phyloP scores from a whole-genome alignment of 1,140 invertebrate species.

The Anagrus nilaparvatae region DNA sequence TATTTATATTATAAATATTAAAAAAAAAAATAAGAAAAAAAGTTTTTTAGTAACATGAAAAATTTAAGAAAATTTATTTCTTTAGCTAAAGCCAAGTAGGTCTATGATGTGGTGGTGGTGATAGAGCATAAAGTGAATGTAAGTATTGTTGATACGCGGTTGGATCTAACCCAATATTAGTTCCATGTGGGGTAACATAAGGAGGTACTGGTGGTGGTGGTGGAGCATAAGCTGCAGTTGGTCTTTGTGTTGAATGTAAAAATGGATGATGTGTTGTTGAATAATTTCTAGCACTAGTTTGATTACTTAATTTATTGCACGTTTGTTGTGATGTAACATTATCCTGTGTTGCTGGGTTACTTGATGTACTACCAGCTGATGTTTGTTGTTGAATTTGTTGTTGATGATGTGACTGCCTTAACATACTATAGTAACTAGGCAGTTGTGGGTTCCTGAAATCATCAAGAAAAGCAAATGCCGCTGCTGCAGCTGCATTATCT shows the following conservation, averaged over 20 bases:
- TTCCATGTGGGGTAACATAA: conserved; percentile 35
- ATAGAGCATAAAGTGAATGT: conserved; percentile 37
- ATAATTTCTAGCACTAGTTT: conserved; percentile 31
- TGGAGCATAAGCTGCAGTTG: no score
- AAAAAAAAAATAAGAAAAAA: no score
- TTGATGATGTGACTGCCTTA: conserved; percentile 29
- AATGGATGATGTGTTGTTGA: conserved; percentile 33
- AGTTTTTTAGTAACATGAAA: neutral
- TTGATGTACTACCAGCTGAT: conserved; percentile 24
- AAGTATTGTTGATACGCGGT: conserved; percentile 38
- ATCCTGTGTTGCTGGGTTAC: conserved; percentile 18
- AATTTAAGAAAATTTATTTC: conserved; percentile 18
- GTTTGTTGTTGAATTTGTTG: conserved; percentile 30
- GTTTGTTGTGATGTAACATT: conserved; percentile 26
- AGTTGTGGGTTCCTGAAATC: conserved; percentile 36
- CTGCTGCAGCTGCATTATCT: conserved; percentile 29
- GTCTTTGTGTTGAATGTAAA: conserved; percentile 33
- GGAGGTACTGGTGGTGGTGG: conserved; percentile 35
- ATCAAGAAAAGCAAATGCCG: conserved; percentile 36
- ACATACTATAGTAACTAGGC: conserved; percentile 33
- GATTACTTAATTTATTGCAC: conserved; percentile 34
- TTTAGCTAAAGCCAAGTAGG: conserved; percentile 38
- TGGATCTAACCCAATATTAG: conserved; percentile 35
- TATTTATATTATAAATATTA: conserved; percentile 12
- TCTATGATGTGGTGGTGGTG: conserved; percentile 35